A percentile compares a stretch with the other conserved stretches of the same genome.
phyloP scores from a whole-genome alignment of 2,888 invertebrate genomes.

The Arenicola marina region DNA sequence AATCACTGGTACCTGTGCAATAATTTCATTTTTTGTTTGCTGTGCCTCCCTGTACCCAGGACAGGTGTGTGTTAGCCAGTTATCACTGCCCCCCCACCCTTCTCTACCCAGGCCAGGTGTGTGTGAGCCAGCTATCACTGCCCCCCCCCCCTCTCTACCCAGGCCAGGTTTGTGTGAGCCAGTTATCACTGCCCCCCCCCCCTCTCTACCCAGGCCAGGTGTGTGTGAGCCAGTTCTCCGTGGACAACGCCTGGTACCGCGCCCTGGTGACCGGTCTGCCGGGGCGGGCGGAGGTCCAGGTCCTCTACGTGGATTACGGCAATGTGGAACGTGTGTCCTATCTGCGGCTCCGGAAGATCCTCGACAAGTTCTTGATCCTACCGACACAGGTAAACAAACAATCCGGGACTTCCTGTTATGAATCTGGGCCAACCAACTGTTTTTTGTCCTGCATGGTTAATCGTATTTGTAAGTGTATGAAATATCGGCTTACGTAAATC shows the following conservation, averaged over 20 bases:
- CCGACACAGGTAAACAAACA: slow-evolving; percentile 26
- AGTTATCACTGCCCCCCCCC: slow-evolving; percentile 67
- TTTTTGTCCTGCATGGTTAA: no score
- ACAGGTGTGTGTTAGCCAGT: no score
- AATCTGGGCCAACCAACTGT: no score
- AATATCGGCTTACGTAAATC: no score
- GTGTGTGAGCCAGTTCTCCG: slow-evolving; percentile 70
- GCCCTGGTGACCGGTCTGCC: slow-evolving; percentile 65
- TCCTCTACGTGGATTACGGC: slow-evolving; percentile 72
- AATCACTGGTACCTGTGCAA: no score
- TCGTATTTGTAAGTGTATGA: no score
- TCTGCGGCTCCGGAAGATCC: slow-evolving; percentile 63
- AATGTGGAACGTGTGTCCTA: slow-evolving; percentile 64
- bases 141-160: slow-evolving; percentile 32
- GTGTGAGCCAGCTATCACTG: no score
- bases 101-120: no score
- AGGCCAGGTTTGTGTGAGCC: slow-evolving; percentile 72
- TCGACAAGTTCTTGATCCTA: slow-evolving; percentile 15
- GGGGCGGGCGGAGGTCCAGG: slow-evolving; percentile 64
- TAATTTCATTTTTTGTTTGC: no score
- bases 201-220: slow-evolving; percentile 66
- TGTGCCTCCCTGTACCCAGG: no score
- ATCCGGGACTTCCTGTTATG: no score
- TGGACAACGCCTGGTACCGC: slow-evolving; percentile 74
- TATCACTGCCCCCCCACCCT: no score